Evolutionary conservation across 2,113 vertebrate genomes (phyloP).

Genomic region (Tyto alba): DNA sequence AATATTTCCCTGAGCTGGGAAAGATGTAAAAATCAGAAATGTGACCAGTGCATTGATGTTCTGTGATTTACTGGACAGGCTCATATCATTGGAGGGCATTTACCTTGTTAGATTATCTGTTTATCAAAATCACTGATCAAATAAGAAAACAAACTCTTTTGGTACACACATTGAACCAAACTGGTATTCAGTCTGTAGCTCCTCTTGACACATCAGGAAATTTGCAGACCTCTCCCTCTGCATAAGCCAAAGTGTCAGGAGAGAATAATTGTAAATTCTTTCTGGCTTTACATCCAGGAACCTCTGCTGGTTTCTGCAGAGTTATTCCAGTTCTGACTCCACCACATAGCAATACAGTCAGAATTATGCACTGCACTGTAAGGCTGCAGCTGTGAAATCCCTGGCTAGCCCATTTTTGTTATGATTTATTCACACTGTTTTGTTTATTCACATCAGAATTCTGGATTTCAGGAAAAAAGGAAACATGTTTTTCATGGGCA

Average conservation of each 20-base stretch:
- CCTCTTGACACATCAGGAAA: not conserved
- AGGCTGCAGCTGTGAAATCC: not conserved
- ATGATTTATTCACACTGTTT: slow-evolving; percentile 3
- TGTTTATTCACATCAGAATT: slow-evolving; percentile 1
- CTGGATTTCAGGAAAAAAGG: not conserved
- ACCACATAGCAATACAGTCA: not conserved
- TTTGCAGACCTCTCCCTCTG: not conserved
- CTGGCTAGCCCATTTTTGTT: not conserved
- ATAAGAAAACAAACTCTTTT: not conserved
- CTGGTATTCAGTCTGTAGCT: not conserved
- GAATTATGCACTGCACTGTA: not conserved
- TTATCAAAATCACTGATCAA: not conserved
- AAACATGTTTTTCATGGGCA: not conserved
- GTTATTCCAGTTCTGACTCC: not conserved
- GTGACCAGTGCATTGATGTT: not conserved
- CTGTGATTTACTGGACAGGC: not conserved
- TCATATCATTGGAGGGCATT: not conserved
- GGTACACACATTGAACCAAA: not conserved
- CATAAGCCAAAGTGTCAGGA: not conserved
- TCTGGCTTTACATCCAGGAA: not conserved
- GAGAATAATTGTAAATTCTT: not conserved
- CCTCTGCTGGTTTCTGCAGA: not conserved
- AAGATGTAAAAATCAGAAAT: not conserved
- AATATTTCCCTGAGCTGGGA: not conserved
- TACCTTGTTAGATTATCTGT: not conserved